Conservation (phyloP, 2,797 vertebrate genomes). For the Sebastes aleutianus region DNA sequence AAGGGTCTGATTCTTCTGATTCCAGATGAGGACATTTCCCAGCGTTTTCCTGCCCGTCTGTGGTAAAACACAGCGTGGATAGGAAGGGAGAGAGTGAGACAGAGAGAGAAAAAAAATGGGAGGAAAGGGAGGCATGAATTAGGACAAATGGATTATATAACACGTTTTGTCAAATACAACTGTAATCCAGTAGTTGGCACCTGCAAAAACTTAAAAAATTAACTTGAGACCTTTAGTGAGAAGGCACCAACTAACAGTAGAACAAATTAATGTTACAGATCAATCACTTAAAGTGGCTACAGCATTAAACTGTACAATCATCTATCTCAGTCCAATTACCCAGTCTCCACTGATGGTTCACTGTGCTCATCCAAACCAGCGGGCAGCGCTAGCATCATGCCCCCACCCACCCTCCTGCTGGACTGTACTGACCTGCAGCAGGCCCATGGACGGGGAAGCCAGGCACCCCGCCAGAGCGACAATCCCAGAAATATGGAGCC, state of each 20-base stretch:
- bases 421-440: slow-evolving; percentile 84
- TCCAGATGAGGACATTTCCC: slow-evolving; percentile 98
- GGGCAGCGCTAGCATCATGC: slow-evolving; percentile 43
- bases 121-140: slow-evolving; percentile 43
- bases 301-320: slow-evolving; percentile 32
- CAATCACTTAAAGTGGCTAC: slow-evolving; percentile 6
- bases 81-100: slow-evolving; percentile 10
- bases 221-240: background rate
- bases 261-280: slow-evolving; percentile 9
- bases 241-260: slow-evolving; percentile 4
- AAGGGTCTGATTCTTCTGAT: slow-evolving; percentile 93
- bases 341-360: slow-evolving; percentile 41
- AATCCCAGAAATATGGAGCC: slow-evolving; percentile 85
- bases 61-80: slow-evolving; percentile 44
- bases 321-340: slow-evolving; percentile 48
- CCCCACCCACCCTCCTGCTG: slow-evolving; percentile 68
- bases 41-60: slow-evolving; percentile 89
- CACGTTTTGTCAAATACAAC: background rate
- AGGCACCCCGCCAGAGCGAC: slow-evolving; percentile 80
- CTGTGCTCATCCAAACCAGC: slow-evolving; percentile 55
- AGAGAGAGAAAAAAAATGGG: slow-evolving; percentile 15
- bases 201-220: slow-evolving; percentile 33
- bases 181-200: slow-evolving; percentile 38
- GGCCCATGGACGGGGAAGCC: slow-evolving; percentile 82
- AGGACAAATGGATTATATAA: slow-evolving; percentile 21